A percentile compares a stretch with the other conserved stretches of the same genome.
Conservation (phyloP, 2,888 invertebrate species). For the Apotomis turbidana region DNA sequence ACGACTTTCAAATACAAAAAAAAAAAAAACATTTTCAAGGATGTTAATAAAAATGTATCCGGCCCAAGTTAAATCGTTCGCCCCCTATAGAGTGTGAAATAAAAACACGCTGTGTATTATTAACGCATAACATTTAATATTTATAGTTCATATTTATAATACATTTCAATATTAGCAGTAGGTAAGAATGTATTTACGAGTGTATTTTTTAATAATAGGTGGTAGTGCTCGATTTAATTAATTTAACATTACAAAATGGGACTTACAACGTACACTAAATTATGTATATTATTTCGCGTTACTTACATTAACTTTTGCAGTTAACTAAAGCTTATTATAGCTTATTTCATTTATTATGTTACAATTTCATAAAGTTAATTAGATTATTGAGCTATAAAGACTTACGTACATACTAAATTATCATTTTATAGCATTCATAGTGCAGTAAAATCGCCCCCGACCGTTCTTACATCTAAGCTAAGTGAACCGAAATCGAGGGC, state of each 20-base stretch:
- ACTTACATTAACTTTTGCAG: slow-evolving; percentile 48
- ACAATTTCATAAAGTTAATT: slow-evolving; percentile 69
- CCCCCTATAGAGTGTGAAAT: slow-evolving; percentile 50
- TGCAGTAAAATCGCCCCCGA: slow-evolving; percentile 56
- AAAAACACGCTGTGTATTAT: slow-evolving; percentile 80
- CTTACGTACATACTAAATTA: slow-evolving; percentile 59
- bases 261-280: slow-evolving; percentile 68
- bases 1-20: too few relatives aligned
- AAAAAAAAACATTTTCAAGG: too few relatives aligned
- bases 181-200: slow-evolving; percentile 82
- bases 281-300: slow-evolving; percentile 67
- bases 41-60: too few relatives aligned
- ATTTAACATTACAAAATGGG: slow-evolving; percentile 82
- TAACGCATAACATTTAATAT: slow-evolving; percentile 89
- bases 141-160: slow-evolving; percentile 85
- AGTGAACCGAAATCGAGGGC: slow-evolving; percentile 57
- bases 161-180: slow-evolving; percentile 84
- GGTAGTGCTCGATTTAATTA: slow-evolving; percentile 80
- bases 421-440: slow-evolving; percentile 61
- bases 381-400: slow-evolving; percentile 79
- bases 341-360: slow-evolving; percentile 68
- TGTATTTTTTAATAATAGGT: slow-evolving; percentile 80
- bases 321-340: slow-evolving; percentile 57
- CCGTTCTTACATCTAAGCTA: slow-evolving; percentile 48
- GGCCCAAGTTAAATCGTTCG: background rate